A percentile compares a stretch with the other conserved stretches of the same genome.
Conservation (phyloP, 2,113 vertebrate genomes). For the Ameiurus melas region DNA sequence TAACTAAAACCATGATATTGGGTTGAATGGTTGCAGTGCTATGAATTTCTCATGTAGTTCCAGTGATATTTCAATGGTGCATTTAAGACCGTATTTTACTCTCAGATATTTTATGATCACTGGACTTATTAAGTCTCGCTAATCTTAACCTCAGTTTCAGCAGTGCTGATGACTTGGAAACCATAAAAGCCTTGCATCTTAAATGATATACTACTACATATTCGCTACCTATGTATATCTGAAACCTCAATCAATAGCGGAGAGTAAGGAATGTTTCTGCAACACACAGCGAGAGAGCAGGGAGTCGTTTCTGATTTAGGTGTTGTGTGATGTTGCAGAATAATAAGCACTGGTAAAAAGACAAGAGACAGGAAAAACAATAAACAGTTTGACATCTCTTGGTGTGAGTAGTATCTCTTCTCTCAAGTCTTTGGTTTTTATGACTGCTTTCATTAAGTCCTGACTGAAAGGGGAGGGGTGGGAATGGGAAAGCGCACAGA, state of each 20-base stretch:
- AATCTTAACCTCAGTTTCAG: not conserved
- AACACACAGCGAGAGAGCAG: not conserved
- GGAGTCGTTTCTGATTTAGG: constrained; percentile 48
- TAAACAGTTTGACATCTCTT: constrained; percentile 66
- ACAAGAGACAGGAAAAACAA: constrained; percentile 55
- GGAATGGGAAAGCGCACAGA: constrained; percentile 50
- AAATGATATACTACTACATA: not conserved
- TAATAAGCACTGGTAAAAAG: constrained; percentile 60
- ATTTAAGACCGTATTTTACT: not conserved
- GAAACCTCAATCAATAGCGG: not conserved
- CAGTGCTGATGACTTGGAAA: not conserved
- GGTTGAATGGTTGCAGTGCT: not conserved
- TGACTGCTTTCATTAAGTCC: constrained; percentile 63
- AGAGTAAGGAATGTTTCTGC: constrained; percentile 19
- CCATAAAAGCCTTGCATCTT: not conserved
- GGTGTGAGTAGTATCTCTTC: constrained; percentile 49
- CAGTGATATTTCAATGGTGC: not conserved
- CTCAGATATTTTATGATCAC: not conserved
- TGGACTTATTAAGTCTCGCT: not conserved
- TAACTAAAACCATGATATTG: not conserved
- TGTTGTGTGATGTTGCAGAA: constrained; percentile 52
- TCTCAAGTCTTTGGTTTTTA: constrained; percentile 64
- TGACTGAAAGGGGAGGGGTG: constrained; percentile 55
- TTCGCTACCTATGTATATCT: not conserved
- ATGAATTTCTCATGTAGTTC: not conserved